Percentiles rank a stretch among this genome's conserved stretches.
Evolutionary conservation across 2,888 invertebrate species (phyloP).

Genomic region (Leptopilina drosophilae): DNA sequence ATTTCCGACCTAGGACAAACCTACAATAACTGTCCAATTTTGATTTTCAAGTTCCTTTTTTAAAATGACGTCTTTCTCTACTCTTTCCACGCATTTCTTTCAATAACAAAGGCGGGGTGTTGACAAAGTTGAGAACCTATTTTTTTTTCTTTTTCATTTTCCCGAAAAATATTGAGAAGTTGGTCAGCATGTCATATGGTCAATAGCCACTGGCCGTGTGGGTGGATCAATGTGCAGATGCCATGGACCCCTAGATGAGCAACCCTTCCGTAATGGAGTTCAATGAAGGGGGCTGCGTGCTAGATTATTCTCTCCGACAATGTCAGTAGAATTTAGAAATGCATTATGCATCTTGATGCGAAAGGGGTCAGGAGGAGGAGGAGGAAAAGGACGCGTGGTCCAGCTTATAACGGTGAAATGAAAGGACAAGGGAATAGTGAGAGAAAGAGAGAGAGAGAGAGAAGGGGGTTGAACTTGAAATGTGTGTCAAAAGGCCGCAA

Average conservation of each 20-base stretch:
- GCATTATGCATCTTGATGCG: slow-evolving; percentile 66
- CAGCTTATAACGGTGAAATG: slow-evolving; percentile 68
- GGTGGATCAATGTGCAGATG: slow-evolving; percentile 68
- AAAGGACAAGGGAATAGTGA: background rate
- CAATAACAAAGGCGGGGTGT: background rate
- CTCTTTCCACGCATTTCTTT: background rate
- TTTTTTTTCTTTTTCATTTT: slow-evolving; percentile 39
- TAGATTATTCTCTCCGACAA: slow-evolving; percentile 57
- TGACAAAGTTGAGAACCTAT: slow-evolving; percentile 57
- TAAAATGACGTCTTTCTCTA: background rate
- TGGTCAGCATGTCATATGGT: slow-evolving; percentile 78
- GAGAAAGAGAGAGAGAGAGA: too few species aligned
- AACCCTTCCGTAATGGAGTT: slow-evolving; percentile 76
- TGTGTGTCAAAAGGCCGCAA: slow-evolving; percentile 70
- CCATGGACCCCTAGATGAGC: slow-evolving; percentile 62
- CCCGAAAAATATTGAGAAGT: slow-evolving; percentile 66
- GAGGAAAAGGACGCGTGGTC: slow-evolving; percentile 60
- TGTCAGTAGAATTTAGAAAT: slow-evolving; percentile 64
- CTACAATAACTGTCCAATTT: background rate
- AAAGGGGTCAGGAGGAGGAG: slow-evolving; percentile 18
- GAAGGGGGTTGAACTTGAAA: slow-evolving; percentile 58
- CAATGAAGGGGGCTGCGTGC: slow-evolving; percentile 65
- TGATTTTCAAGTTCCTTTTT: background rate
- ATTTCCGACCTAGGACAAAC: background rate
- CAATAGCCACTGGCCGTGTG: slow-evolving; percentile 70